Evolutionary conservation across 2,888 invertebrate species (phyloP).

Genomic region (Acheta domesticus): DNA sequence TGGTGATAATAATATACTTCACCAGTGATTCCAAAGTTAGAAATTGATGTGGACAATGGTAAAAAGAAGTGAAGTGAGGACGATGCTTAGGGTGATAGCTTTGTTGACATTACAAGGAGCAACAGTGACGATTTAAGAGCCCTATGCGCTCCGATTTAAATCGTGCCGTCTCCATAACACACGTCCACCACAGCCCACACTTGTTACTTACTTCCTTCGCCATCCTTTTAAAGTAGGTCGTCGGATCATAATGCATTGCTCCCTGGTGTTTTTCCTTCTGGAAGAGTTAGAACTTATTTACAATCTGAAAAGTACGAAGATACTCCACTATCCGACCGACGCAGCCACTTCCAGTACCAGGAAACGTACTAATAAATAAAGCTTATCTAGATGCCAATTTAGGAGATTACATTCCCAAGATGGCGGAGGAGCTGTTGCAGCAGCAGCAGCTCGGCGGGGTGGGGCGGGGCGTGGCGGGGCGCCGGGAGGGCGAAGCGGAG

Average conservation of each 20-base stretch:
- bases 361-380: conserved; percentile 24
- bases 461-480: too few relatives aligned
- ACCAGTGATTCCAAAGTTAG: too few relatives aligned
- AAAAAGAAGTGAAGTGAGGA: too few relatives aligned
- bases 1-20: too few relatives aligned
- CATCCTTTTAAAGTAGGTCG: not conserved
- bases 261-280: not conserved
- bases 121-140: not conserved
- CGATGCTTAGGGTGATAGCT: too few relatives aligned
- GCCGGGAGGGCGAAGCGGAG: not conserved
- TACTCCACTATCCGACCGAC: conserved; percentile 8
- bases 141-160: not conserved
- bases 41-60: too few relatives aligned
- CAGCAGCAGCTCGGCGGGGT: not conserved
- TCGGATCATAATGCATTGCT: not conserved
- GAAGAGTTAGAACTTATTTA: conserved; percentile 18
- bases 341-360: conserved; percentile 19
- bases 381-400: conserved; percentile 34
- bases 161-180: not conserved
- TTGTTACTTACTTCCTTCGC: too few relatives aligned
- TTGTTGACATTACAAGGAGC: too few relatives aligned
- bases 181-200: not conserved
- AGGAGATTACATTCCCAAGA: conserved; percentile 35
- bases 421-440: conserved; percentile 31
- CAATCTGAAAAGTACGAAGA: conserved; percentile 18